These are phyloP conservation scores for Aleiodes sp. DNA, from an alignment of 1,140 invertebrate species.

Conservation along the genomic window DNA sequence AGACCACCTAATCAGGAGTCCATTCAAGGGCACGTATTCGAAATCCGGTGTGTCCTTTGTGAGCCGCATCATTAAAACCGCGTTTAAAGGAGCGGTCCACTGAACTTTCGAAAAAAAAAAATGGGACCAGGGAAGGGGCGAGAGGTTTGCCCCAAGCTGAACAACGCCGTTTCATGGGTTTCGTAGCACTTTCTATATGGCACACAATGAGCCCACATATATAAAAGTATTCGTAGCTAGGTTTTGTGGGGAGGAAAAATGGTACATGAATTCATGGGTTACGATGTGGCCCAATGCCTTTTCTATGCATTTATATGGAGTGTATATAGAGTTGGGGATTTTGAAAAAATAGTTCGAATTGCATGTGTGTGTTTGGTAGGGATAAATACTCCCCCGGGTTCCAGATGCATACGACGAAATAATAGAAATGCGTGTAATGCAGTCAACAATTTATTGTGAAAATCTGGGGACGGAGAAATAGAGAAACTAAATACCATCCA, in stretches of 20 bases:
- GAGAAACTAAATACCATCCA: not conserved
- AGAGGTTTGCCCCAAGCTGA: not conserved
- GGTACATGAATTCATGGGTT: not conserved
- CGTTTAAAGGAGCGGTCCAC: slow-evolving; percentile 46
- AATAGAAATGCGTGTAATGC: not conserved
- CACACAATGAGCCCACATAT: slow-evolving; percentile 53
- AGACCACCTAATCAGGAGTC: slow-evolving; percentile 50
- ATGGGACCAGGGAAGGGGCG: slow-evolving; percentile 19
- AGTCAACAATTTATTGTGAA: not conserved
- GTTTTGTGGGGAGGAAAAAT: slow-evolving; percentile 6
- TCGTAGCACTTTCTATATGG: slow-evolving; percentile 37
- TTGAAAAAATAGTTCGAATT: too few species aligned
- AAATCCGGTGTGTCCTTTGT: slow-evolving; percentile 41
- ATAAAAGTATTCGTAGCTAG: slow-evolving; percentile 39
- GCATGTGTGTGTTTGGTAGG: too few species aligned
- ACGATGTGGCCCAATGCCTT: not conserved
- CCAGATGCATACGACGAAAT: slow-evolving; percentile 6
- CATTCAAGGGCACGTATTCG: slow-evolving; percentile 44
- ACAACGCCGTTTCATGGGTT: not conserved
- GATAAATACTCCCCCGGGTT: too few species aligned
- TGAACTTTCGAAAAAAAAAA: slow-evolving; percentile 49
- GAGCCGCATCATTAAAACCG: slow-evolving; percentile 49
- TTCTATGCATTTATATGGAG: not conserved
- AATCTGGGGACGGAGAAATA: not conserved
- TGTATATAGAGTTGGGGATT: not conserved